These are phyloP conservation scores for Distichodus sexfasciatus DNA, from an alignment of 2,797 vertebrate genomes.

Conservation along the genomic window DNA sequence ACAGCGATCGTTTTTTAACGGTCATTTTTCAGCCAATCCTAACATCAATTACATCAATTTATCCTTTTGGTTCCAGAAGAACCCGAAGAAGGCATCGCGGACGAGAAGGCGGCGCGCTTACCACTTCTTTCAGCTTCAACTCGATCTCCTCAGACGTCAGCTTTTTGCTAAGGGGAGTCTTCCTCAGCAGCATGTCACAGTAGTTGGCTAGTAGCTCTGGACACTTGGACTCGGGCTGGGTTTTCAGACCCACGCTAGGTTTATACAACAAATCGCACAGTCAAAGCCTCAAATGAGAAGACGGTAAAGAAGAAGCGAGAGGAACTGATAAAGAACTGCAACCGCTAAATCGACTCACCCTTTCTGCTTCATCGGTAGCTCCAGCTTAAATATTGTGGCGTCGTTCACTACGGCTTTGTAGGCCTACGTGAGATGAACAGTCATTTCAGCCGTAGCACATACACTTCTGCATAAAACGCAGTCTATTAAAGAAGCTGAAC, in stretches of 20 bases:
- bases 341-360: conserved; percentile 76
- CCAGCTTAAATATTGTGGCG: conserved; percentile 99
- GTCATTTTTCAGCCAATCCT: too few relatives aligned
- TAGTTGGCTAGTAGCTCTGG: conserved; percentile 99
- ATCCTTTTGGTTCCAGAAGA: too few relatives aligned
- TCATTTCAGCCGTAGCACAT: neutral
- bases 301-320: too few relatives aligned
- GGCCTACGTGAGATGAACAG: conserved; percentile 71
- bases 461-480: too few relatives aligned
- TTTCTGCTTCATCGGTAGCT: conserved; percentile 97
- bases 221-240: conserved; percentile 97
- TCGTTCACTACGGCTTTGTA: conserved; percentile 99
- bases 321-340: neutral
- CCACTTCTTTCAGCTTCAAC: conserved; percentile 99
- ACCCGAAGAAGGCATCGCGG: too few relatives aligned
- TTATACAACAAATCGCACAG: neutral
- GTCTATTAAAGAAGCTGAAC: too few relatives aligned
- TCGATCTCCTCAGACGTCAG: conserved; percentile 98
- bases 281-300: neutral
- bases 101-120: too few relatives aligned
- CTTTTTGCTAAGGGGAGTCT: conserved; percentile 98
- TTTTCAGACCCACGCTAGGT: conserved; percentile 92
- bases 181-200: conserved; percentile 98
- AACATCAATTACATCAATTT: too few relatives aligned
- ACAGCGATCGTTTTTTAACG: too few relatives aligned